Evolutionary conservation across 1,140 invertebrate species (phyloP), one percentile per base, ranked within the genome.

Genomic region (Drosophila ohnishii): DNA sequence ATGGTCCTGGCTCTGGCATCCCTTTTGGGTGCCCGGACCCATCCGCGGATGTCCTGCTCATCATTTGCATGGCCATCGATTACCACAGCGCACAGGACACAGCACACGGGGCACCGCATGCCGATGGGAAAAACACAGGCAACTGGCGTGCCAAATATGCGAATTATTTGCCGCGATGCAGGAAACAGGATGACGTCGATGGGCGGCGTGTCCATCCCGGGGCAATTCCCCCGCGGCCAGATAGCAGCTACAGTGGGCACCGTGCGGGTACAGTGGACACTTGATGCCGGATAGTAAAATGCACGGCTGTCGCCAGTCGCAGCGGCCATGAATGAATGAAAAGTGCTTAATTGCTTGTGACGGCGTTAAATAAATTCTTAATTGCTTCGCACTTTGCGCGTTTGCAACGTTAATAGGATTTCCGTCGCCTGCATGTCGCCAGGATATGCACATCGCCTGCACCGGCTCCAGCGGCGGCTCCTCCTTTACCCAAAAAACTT

Each of bases 311-410:
- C 75, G 72, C 19, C 47, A 48, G 63, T 69, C 25, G 45, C 44
- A 22, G 30, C 59, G 48, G 58, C 75, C 83, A 78, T 88, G 84
- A 88, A 89, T 89, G 85, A 89, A 90, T 89, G 86, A 89, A 90
- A 90, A 91, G 86, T 84, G 90, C 86, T 90, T 91, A 90, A 91
- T 91, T 91, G 90, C 90, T 91, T 90, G 90, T 91, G 90, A 91
- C 83, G 89, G 90, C 84, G 87, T 91, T 91, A 90, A 91, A 91
- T 91, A 91, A 90, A 90, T 91, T 91, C 90, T 91, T 91, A 91
- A 91, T 91, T 87, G 90, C 83, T 91, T 91, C 89, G 90, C 90
- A 91, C 90, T 91, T 90, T 91, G 84, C 90, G 87, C 86, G 88
- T 82, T 90, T 90, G 84, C 88, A 88, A 69, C 80, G 80, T 87